A percentile compares a stretch with the other conserved stretches of the same genome.
Conservation (phyloP, 2,888 invertebrate species). For the Pristionchus arcanus region DNA sequence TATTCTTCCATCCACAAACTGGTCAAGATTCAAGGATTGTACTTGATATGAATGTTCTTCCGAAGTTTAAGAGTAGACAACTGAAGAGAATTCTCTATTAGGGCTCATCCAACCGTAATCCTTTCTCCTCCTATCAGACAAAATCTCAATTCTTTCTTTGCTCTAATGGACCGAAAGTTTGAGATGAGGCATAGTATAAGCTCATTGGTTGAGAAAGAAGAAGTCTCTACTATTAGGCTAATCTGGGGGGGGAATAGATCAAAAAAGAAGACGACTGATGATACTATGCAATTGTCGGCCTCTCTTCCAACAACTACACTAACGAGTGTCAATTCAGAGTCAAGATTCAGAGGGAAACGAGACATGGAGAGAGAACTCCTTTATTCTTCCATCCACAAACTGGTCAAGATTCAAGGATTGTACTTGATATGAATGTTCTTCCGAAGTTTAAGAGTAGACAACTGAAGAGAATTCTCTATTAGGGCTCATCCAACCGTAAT, state of each 20-base stretch:
- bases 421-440: conserved; percentile 63
- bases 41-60: conserved; percentile 62
- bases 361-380: conserved; percentile 31
- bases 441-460: conserved; percentile 49
- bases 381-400: conserved; percentile 22
- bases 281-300: conserved; percentile 41
- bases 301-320: neutral
- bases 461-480: neutral
- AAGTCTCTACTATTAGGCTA: neutral
- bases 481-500: neutral
- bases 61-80: conserved; percentile 50
- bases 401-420: conserved; percentile 57
- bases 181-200: conserved; percentile 20
- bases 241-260: conserved; percentile 39
- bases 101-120: neutral
- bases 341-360: neutral
- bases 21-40: conserved; percentile 58
- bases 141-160: neutral
- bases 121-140: neutral
- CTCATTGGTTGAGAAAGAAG: neutral
- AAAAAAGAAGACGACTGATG: conserved; percentile 16
- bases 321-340: conserved; percentile 42
- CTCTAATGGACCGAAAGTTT: conserved; percentile 32
- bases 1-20: conserved; percentile 14
- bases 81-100: neutral